Evolutionary conservation across 2,797 vertebrate species (phyloP).

Genomic region (Hemibagrus guttatus): DNA sequence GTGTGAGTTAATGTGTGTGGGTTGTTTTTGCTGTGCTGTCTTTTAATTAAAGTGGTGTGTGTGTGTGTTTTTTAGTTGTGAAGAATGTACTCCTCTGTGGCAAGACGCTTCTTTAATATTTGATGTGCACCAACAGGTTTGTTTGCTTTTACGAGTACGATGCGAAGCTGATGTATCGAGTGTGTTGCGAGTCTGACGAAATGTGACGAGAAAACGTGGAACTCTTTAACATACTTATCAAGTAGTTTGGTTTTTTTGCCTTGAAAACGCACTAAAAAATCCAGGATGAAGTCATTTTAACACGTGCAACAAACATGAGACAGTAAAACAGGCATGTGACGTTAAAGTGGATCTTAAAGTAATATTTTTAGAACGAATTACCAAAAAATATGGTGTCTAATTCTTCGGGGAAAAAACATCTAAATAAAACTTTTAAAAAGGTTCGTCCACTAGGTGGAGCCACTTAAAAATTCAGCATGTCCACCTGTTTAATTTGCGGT

Average conservation of each 20-base stretch:
- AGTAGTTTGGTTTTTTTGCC: no score
- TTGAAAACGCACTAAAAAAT: neutral
- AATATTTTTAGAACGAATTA: neutral
- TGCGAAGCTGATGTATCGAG: slow-evolving; percentile 22
- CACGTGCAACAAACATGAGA: neutral
- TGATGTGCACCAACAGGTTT: slow-evolving; percentile 45
- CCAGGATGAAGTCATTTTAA: neutral
- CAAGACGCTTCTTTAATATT: slow-evolving; percentile 54
- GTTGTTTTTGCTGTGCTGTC: slow-evolving; percentile 48
- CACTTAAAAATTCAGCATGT: slow-evolving; percentile 21
- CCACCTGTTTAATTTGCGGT: neutral
- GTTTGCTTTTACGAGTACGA: slow-evolving; percentile 27
- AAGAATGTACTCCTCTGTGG: slow-evolving; percentile 53
- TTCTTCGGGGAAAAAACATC: no score
- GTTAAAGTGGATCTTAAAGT: neutral
- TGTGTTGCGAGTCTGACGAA: slow-evolving; percentile 7
- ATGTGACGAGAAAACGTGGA: slow-evolving; percentile 3
- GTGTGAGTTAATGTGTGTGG: slow-evolving; percentile 16
- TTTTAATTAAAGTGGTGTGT: slow-evolving; percentile 61
- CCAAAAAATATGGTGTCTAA: no score
- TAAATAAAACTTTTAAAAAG: no score
- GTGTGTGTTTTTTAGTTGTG: slow-evolving; percentile 37
- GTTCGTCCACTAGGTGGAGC: slow-evolving; percentile 44
- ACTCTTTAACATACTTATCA: neutral
- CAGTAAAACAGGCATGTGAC: no score